These are phyloP conservation scores for Ailurus styani DNA, from an alignment of 2,113 vertebrate species.

Conservation along the genomic window DNA sequence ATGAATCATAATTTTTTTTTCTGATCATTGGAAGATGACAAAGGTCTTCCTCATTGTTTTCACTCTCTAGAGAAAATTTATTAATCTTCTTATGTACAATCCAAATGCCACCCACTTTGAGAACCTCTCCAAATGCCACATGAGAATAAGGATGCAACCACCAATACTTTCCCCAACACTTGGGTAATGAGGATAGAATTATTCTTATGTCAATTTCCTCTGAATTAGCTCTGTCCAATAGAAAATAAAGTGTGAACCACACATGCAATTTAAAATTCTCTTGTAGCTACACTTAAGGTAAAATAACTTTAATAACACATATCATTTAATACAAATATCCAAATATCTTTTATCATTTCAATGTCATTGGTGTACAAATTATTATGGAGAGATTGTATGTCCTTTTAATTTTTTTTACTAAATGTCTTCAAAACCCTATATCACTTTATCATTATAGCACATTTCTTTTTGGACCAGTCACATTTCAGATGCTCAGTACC, in stretches of 20 bases:
- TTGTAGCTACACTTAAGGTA: not conserved
- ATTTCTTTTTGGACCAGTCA: not conserved
- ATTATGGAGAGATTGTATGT: not conserved
- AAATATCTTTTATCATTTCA: not conserved
- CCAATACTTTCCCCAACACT: not conserved
- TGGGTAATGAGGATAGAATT: not conserved
- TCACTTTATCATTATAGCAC: not conserved
- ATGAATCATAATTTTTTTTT: not conserved
- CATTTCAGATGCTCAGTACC: not conserved
- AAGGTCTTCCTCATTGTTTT: not conserved
- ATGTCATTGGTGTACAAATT: not conserved
- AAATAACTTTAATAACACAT: not conserved
- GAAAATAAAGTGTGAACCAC: not conserved
- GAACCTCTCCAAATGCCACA: not conserved
- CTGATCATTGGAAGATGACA: not conserved
- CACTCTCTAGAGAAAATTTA: not conserved
- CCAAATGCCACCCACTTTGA: not conserved
- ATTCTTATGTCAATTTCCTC: not conserved
- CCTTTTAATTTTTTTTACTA: not conserved
- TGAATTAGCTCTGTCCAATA: not conserved
- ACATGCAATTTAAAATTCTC: not conserved
- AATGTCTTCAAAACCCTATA: not conserved
- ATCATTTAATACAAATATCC: not conserved
- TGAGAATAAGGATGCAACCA: not conserved
- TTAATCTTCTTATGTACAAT: not conserved